Percentiles rank a stretch among this genome's conserved stretches.
Evolutionary conservation across 2,888 invertebrate species (phyloP).

Genomic region (Apotomis turbidana): DNA sequence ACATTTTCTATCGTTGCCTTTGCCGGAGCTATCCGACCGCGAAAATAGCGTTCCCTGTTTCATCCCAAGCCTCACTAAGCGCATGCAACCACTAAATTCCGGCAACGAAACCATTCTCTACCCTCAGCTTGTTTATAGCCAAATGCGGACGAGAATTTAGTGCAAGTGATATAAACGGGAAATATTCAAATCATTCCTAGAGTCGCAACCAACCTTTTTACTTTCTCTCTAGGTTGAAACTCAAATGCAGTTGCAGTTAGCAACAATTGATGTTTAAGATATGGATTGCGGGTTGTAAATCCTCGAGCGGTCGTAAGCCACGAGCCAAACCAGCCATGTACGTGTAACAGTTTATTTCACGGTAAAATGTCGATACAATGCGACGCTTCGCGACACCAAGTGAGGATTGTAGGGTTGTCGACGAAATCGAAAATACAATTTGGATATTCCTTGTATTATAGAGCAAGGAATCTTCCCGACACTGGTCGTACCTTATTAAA

Average conservation of each 20-base stretch:
- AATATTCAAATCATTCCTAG: conserved; percentile 14
- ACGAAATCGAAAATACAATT: conserved; percentile 1
- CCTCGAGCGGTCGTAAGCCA: conserved; percentile 50
- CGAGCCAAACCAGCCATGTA: conserved; percentile 65
- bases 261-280: conserved; percentile 24
- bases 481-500: too few relatives aligned
- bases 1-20: conserved; percentile 13
- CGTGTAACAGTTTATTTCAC: conserved; percentile 61
- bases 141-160: conserved; percentile 37
- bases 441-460: not conserved
- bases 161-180: conserved; percentile 27
- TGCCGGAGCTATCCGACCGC: conserved; percentile 18
- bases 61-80: conserved; percentile 36
- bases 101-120: conserved; percentile 31
- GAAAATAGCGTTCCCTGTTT: conserved; percentile 17
- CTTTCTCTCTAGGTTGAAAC: conserved; percentile 16
- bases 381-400: conserved; percentile 36
- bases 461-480: too few relatives aligned
- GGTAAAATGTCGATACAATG: conserved; percentile 56
- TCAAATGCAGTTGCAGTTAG: conserved; percentile 8
- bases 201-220: conserved; percentile 2
- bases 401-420: conserved; percentile 25
- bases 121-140: conserved; percentile 37
- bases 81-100: conserved; percentile 39
- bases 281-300: conserved; percentile 57